Percentiles rank a stretch among this genome's conserved stretches.
phyloP scores from a whole-genome alignment of 2,888 invertebrate genomes.

The Ceriagrion tenellum region DNA sequence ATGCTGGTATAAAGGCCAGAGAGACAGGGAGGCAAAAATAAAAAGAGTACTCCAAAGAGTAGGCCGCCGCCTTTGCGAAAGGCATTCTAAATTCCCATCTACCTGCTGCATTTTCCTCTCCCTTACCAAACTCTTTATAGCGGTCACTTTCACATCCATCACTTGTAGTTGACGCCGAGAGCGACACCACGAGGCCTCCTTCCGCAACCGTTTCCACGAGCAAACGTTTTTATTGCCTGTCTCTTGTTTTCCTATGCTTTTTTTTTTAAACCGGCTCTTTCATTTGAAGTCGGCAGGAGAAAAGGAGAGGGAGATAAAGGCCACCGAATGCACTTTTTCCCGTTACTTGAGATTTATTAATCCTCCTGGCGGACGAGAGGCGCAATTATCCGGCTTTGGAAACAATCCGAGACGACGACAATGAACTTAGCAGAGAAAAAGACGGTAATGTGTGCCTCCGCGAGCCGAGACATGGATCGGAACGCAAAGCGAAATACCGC shows the following conservation, averaged over 20 bases:
- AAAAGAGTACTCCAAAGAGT: no score
- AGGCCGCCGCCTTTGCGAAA: background rate
- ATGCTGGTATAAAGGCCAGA: background rate
- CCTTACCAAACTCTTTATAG: no score
- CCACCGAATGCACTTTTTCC: constrained; percentile 8
- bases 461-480: background rate
- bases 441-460: background rate
- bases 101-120: background rate
- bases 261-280: background rate
- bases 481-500: background rate
- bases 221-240: background rate
- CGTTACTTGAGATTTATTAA: background rate
- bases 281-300: background rate
- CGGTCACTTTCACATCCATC: background rate
- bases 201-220: background rate
- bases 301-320: background rate
- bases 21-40: background rate
- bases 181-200: no score
- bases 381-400: background rate
- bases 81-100: background rate
- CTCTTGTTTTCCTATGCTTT: no score
- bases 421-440: background rate
- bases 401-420: background rate
- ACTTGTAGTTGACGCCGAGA: background rate
- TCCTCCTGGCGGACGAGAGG: background rate